Conservation (phyloP, 2,113 vertebrate species). For the Heliornis fulica region DNA sequence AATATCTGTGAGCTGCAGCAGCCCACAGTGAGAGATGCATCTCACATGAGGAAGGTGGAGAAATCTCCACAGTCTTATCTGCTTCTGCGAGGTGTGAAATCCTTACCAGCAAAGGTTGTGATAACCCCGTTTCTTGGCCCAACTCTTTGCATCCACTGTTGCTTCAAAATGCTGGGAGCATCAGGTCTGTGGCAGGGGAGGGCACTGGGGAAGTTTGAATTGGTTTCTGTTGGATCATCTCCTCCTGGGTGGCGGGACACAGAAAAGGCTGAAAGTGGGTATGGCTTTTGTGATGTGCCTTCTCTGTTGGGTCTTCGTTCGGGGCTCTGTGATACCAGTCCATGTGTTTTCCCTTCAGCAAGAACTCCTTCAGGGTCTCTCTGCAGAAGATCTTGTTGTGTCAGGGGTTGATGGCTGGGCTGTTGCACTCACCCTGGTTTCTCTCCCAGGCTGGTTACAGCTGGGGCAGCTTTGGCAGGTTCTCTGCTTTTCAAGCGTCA, state of each 20-base stretch:
- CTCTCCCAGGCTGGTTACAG: background rate
- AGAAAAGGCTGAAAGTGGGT: background rate
- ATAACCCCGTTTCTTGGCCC: background rate
- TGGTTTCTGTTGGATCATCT: background rate
- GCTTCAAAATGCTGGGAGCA: background rate
- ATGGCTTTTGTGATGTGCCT: background rate
- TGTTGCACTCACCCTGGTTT: background rate
- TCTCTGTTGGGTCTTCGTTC: background rate
- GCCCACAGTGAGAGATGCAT: accelerated
- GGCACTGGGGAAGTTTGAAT: background rate
- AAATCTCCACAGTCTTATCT: background rate
- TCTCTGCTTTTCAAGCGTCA: background rate
- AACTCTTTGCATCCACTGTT: background rate
- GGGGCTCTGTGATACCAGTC: background rate
- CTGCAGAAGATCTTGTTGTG: accelerated
- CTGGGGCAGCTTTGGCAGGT: constrained; percentile 28
- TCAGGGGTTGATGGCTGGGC: background rate
- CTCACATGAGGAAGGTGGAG: background rate
- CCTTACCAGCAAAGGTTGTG: background rate
- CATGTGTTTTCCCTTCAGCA: accelerated
- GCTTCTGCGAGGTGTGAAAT: background rate
- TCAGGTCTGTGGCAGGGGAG: background rate
- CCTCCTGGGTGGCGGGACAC: background rate
- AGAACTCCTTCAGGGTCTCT: background rate
- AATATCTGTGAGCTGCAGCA: background rate